phyloP scores from a whole-genome alignment of 1,140 invertebrate species.

The Stegodyphus dumicola region DNA sequence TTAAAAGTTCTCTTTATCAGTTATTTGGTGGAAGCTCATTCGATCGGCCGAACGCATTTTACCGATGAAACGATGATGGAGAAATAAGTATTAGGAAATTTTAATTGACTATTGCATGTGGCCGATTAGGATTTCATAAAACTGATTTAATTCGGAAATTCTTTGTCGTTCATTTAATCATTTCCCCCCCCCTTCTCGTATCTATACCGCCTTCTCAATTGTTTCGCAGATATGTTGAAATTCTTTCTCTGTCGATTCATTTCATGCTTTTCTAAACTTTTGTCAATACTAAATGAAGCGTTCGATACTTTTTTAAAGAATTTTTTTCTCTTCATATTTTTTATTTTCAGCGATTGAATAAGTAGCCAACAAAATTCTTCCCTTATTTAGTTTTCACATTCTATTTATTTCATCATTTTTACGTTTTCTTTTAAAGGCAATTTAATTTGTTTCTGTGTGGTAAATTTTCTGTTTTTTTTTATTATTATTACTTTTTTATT shows the following conservation, averaged over 20 bases:
- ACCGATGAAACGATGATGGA: neutral
- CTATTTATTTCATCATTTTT: no score
- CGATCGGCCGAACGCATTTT: neutral
- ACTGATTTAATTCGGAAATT: neutral
- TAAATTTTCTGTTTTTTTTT: no score
- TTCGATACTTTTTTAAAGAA: no score
- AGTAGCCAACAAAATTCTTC: no score
- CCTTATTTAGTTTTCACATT: no score
- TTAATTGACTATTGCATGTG: neutral
- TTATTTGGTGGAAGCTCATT: neutral
- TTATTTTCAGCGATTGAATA: neutral
- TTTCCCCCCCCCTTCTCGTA: neutral
- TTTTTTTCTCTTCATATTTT: neutral
- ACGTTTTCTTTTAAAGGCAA: no score
- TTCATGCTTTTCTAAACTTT: no score
- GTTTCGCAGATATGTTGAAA: no score
- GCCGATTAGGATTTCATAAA: slow-evolving; percentile 1
- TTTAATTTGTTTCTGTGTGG: no score
- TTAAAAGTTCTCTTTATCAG: neutral
- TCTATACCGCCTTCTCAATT: neutral
- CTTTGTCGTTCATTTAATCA: neutral
- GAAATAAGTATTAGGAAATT: neutral
- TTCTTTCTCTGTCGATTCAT: no score
- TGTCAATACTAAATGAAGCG: no score
- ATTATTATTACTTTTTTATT: no score